Evolutionary conservation across 1,140 invertebrate genomes (phyloP).

Genomic region (Lordiphosa mommai): DNA sequence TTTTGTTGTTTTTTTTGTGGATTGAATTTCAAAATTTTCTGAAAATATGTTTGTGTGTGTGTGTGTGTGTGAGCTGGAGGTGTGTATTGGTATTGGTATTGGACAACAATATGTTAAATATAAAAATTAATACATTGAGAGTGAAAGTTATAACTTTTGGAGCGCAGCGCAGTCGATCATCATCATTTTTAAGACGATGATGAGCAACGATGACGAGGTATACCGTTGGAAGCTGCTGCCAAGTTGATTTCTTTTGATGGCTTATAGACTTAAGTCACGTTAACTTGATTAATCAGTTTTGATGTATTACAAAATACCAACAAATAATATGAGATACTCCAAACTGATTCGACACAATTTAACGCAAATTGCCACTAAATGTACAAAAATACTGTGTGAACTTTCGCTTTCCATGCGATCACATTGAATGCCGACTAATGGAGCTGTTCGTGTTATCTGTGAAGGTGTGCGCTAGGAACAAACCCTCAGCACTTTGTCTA

Average conservation of each 20-base stretch:
- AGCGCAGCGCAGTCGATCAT: constrained; percentile 51
- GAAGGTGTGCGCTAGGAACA: constrained; percentile 61
- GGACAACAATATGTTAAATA: constrained; percentile 77
- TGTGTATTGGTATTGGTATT: constrained; percentile 52
- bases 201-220: constrained; percentile 24
- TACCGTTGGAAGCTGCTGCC: constrained; percentile 14
- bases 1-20: constrained; percentile 39
- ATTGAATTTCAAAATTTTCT: constrained; percentile 49
- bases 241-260: constrained; percentile 58
- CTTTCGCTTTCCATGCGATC: neutral
- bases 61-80: too few species aligned
- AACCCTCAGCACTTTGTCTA: constrained; percentile 45
- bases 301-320: constrained; percentile 66
- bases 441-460: constrained; percentile 35
- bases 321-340: constrained; percentile 24
- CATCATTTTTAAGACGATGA: constrained; percentile 29
- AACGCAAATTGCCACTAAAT: neutral
- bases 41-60: constrained; percentile 22
- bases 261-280: constrained; percentile 50
- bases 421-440: constrained; percentile 23
- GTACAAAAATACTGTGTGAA: neutral
- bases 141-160: constrained; percentile 78
- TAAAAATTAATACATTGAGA: constrained; percentile 79
- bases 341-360: too few species aligned
- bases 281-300: constrained; percentile 66